Evolutionary conservation across 2,113 vertebrate species (phyloP).

Genomic region (Pygoscelis adeliae): DNA sequence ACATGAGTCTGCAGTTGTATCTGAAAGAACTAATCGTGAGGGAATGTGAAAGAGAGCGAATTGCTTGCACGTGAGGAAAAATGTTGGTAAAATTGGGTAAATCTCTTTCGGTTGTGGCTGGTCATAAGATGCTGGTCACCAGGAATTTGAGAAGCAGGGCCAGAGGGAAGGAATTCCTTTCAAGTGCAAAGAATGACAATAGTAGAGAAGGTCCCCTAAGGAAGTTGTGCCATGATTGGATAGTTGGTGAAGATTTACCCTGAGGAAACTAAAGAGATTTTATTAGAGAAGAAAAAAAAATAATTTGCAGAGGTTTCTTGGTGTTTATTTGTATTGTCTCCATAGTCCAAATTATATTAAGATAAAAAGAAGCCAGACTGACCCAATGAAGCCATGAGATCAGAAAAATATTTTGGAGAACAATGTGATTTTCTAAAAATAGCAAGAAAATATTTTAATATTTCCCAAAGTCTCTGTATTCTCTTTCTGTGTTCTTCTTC

Average conservation of each 20-base stretch:
- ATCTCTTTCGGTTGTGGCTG: background rate
- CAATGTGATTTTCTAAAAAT: background rate
- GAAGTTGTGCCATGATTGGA: background rate
- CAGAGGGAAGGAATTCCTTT: background rate
- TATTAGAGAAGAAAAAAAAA: background rate
- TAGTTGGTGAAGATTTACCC: background rate
- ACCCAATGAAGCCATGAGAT: background rate
- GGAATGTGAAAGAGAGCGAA: background rate
- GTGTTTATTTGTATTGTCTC: background rate
- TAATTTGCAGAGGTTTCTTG: background rate
- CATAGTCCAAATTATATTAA: background rate
- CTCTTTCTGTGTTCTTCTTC: background rate
- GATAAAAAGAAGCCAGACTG: background rate
- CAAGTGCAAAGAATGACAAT: background rate
- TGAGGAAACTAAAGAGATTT: background rate
- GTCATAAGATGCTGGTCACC: background rate
- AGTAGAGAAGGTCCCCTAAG: background rate
- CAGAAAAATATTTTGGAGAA: background rate
- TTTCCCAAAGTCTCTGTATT: background rate
- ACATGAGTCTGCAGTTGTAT: background rate
- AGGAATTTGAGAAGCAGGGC: background rate
- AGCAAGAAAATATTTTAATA: background rate
- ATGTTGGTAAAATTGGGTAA: background rate
- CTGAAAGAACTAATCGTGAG: background rate
- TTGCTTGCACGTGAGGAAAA: background rate